phyloP scores from a whole-genome alignment of 2,797 vertebrate species.

The Hipposideros larvatus region DNA sequence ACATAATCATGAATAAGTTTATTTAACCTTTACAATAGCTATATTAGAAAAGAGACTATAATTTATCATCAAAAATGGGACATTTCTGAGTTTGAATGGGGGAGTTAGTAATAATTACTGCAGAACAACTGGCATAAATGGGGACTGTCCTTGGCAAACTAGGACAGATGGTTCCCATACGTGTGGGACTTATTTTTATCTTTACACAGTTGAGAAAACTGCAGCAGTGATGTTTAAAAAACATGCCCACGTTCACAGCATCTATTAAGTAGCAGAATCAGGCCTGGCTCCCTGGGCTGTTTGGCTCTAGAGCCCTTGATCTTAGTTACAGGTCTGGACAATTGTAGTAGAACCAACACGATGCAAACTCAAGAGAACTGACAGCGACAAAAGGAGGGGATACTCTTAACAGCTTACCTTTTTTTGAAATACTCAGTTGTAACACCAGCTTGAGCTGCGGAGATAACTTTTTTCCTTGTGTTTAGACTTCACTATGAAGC shows the following conservation, averaged over 20 bases:
- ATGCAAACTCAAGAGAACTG: background rate
- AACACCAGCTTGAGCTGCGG: slow-evolving; percentile 71
- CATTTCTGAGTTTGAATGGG: background rate
- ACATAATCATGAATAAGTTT: background rate
- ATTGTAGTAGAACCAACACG: background rate
- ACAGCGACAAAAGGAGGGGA: background rate
- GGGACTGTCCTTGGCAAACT: background rate
- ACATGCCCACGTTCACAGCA: background rate
- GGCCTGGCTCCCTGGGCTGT: background rate
- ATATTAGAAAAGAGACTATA: background rate
- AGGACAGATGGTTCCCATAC: background rate
- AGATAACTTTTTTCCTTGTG: slow-evolving; percentile 75
- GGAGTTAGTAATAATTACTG: background rate
- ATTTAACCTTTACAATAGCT: background rate
- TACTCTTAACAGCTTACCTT: background rate
- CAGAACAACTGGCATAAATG: background rate
- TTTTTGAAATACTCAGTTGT: slow-evolving; percentile 51
- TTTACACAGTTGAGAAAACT: background rate
- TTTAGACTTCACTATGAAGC: slow-evolving; percentile 81
- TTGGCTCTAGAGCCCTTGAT: background rate
- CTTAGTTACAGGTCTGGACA: background rate
- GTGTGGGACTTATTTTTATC: background rate
- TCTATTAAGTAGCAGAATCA: background rate
- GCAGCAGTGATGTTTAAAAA: background rate
- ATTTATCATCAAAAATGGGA: background rate